Conservation (phyloP, 2,113 vertebrate genomes). For the Raphicerus campestris region DNA sequence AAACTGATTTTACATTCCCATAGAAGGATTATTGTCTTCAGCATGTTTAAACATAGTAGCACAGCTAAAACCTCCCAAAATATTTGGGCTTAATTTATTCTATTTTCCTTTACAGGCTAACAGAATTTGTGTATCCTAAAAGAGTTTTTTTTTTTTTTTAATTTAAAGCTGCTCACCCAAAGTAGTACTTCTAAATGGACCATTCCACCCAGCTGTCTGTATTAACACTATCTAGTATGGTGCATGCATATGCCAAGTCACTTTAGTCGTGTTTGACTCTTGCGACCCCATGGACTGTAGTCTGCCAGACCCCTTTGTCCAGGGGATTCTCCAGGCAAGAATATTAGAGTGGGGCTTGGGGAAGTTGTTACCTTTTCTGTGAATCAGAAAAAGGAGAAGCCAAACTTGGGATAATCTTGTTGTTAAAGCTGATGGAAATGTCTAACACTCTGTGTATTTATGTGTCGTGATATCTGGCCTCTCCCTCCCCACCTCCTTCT, state of each 20-base stretch:
- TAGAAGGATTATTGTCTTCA: neutral
- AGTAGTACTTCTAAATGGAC: neutral
- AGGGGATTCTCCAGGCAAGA: neutral
- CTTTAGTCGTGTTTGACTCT: neutral
- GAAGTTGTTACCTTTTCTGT: slow-evolving; percentile 80
- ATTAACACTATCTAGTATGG: neutral
- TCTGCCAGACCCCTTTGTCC: neutral
- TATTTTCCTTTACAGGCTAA: neutral
- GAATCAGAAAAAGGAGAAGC: slow-evolving; percentile 81
- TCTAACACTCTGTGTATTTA: slow-evolving; percentile 84
- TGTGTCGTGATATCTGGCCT: slow-evolving; percentile 93
- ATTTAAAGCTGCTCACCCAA: neutral
- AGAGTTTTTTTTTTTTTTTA: no score
- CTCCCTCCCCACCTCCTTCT: slow-evolving; percentile 60
- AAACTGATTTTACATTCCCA: neutral
- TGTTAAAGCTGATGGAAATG: slow-evolving; percentile 68
- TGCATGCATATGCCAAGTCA: neutral
- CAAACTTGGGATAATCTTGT: slow-evolving; percentile 75
- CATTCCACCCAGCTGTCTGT: neutral
- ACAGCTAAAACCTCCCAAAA: neutral
- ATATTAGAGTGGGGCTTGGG: neutral
- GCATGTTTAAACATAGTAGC: neutral
- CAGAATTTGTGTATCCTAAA: neutral
- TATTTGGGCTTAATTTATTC: neutral
- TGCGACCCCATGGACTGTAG: neutral